Evolutionary conservation across 2,113 vertebrate species (phyloP).

Genomic region (Siniperca chuatsi): DNA sequence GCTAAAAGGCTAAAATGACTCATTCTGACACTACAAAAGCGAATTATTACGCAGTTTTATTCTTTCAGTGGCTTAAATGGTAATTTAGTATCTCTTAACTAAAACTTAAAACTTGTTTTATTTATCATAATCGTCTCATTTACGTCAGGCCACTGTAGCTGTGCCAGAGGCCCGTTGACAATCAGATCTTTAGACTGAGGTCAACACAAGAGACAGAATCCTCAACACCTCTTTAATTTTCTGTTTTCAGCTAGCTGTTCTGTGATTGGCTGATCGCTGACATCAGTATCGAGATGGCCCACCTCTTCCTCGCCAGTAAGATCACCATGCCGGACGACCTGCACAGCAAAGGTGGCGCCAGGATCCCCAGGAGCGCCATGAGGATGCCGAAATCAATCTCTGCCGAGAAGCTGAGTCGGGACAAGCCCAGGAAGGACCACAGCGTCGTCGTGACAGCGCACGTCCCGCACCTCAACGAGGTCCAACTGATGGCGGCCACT

Average conservation of each 20-base stretch:
- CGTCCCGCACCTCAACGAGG: conserved; percentile 86
- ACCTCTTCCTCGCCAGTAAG: conserved; percentile 72
- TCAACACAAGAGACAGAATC: not conserved
- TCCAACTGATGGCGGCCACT: conserved; percentile 89
- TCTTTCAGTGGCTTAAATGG: too few relatives aligned
- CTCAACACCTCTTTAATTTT: not conserved
- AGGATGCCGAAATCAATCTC: conserved; percentile 71
- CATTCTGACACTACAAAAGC: too few relatives aligned
- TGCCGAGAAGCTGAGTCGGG: conserved; percentile 80
- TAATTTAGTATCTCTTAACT: too few relatives aligned
- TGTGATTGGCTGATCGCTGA: conserved; percentile 56
- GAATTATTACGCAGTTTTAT: too few relatives aligned
- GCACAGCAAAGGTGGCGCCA: conserved; percentile 41
- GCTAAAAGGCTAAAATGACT: too few relatives aligned
- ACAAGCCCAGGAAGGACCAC: conserved; percentile 61
- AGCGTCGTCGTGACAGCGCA: conserved; percentile 75
- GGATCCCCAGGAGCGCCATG: conserved; percentile 78
- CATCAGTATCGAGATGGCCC: conserved; percentile 60
- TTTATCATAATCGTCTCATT: too few relatives aligned
- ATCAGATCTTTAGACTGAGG: not conserved
- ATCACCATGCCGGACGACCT: conserved; percentile 86
- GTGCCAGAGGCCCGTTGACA: not conserved
- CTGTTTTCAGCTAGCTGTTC: conserved; percentile 43
- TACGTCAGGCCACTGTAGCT: too few relatives aligned
- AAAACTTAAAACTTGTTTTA: too few relatives aligned